phyloP scores from a whole-genome alignment of 2,888 invertebrate genomes.

The Dicyrtoma fusca region DNA sequence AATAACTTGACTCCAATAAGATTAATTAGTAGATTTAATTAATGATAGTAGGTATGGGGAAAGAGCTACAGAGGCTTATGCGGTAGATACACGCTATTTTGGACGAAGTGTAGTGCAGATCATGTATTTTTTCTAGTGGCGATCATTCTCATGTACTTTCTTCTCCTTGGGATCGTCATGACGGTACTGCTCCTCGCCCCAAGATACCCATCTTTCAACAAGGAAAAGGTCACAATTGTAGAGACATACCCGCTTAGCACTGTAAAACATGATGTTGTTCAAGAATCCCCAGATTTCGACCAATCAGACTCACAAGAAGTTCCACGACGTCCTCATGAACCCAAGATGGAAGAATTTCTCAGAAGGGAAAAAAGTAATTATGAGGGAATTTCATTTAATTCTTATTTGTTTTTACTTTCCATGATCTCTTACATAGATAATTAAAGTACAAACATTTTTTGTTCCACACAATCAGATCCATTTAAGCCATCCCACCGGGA shows the following conservation, averaged over 20 bases:
- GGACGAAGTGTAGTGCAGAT: too few species aligned
- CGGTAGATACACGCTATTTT: too few species aligned
- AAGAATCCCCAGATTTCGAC: not conserved
- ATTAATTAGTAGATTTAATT: too few species aligned
- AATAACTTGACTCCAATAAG: too few species aligned
- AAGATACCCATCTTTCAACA: constrained; percentile 34
- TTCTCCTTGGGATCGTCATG: constrained; percentile 44
- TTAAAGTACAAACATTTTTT: not conserved
- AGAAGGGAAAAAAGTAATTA: not conserved
- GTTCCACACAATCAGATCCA: constrained; percentile 23
- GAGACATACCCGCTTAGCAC: not conserved
- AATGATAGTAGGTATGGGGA: too few species aligned
- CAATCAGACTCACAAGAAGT: constrained; percentile 7
- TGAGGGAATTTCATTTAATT: constrained; percentile 14
- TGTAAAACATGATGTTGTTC: too few species aligned
- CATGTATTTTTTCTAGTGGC: constrained; percentile 32
- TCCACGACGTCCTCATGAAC: not conserved
- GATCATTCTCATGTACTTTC: constrained; percentile 42
- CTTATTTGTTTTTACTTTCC: not conserved
- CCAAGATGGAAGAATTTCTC: not conserved
- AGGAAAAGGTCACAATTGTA: not conserved
- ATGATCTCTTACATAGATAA: not conserved
- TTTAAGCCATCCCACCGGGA: constrained; percentile 39
- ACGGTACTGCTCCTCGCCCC: constrained; percentile 45
- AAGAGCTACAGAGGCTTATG: too few species aligned